Percentiles rank a stretch among this genome's conserved stretches.
Conservation (phyloP, 2,797 vertebrate species). For the Sardinella longiceps region DNA sequence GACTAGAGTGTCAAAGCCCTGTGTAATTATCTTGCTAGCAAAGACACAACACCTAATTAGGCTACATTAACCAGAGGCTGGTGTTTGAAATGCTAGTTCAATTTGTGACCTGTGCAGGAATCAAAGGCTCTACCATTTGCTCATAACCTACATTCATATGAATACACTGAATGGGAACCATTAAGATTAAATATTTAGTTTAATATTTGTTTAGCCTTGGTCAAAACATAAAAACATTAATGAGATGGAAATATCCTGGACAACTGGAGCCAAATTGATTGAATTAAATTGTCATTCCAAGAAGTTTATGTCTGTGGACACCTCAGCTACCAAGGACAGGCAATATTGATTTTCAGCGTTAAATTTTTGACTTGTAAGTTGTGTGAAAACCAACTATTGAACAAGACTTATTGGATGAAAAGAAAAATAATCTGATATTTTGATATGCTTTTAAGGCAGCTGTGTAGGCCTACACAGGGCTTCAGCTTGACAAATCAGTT, state of each 20-base stretch:
- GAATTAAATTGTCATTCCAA: background rate
- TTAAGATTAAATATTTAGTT: background rate
- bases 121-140: background rate
- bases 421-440: background rate
- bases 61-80: background rate
- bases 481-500: background rate
- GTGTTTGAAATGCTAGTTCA: conserved; percentile 18
- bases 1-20: background rate
- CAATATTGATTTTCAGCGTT: background rate
- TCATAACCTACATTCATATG: background rate
- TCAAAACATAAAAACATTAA: too few relatives aligned
- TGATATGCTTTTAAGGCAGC: background rate
- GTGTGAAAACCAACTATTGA: too few relatives aligned
- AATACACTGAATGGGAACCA: background rate
- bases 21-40: conserved; percentile 7
- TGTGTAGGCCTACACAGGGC: background rate
- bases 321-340: background rate
- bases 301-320: background rate
- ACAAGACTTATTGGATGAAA: background rate
- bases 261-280: background rate
- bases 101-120: background rate
- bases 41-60: conserved; percentile 4
- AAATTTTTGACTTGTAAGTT: background rate
- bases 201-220: too few relatives aligned
- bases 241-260: too few relatives aligned